Conservation (phyloP, 2,113 vertebrate species). For the Prionailurus bengalensis region DNA sequence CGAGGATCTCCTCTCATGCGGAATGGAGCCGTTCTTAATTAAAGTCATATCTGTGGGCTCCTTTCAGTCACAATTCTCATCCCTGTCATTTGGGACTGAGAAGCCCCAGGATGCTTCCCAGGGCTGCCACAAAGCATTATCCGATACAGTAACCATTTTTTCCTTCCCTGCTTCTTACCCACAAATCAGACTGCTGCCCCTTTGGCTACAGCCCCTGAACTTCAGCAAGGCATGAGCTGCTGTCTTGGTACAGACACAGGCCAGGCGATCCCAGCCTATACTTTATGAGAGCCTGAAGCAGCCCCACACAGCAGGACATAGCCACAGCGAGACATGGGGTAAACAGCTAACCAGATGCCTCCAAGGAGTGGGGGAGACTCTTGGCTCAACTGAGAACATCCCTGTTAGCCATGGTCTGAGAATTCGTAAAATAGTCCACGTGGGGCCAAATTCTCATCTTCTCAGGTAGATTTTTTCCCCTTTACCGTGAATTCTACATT, state of each 20-base stretch:
- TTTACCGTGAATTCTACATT: not conserved
- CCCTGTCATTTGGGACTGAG: conserved; percentile 74
- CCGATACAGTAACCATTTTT: conserved; percentile 75
- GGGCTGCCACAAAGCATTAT: conserved; percentile 80
- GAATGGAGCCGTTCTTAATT: conserved; percentile 79
- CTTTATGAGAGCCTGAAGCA: conserved; percentile 24
- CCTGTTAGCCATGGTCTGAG: not conserved
- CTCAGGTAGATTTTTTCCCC: not conserved
- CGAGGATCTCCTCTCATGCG: conserved; percentile 63
- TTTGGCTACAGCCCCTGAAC: conserved; percentile 49
- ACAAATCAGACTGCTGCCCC: conserved; percentile 52
- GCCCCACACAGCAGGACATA: not conserved
- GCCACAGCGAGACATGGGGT: fast-evolving
- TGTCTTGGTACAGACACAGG: not conserved
- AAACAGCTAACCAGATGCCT: not conserved
- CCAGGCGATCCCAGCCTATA: not conserved
- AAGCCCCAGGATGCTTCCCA: conserved; percentile 72
- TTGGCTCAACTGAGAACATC: not conserved
- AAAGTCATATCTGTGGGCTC: conserved; percentile 80
- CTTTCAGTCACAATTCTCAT: conserved; percentile 75
- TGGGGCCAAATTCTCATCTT: not conserved
- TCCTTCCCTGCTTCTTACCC: conserved; percentile 56
- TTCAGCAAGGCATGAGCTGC: not conserved
- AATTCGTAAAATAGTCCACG: not conserved
- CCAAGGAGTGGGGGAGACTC: fast-evolving